phyloP scores from a whole-genome alignment of 2,888 invertebrate genomes.

The Eucriotettix oculatus region DNA sequence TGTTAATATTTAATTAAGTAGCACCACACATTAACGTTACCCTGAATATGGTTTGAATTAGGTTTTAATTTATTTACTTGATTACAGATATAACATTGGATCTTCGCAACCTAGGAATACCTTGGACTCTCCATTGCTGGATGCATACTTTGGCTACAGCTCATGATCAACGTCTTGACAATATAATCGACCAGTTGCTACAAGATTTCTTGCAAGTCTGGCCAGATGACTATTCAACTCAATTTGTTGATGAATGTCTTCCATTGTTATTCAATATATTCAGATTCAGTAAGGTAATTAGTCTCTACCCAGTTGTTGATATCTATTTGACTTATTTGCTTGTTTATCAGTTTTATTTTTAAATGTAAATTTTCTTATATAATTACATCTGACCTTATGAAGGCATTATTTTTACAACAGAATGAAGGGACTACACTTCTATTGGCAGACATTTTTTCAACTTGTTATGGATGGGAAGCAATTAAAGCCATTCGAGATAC shows the following conservation, averaged over 20 bases:
- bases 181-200: slow-evolving; percentile 71
- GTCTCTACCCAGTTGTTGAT: not conserved
- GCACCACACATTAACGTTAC: too few relatives aligned
- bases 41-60: not conserved
- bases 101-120: slow-evolving; percentile 66
- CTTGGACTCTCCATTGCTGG: slow-evolving; percentile 89
- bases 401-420: slow-evolving; percentile 26
- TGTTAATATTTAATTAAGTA: too few relatives aligned
- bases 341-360: too few relatives aligned
- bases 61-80: not conserved
- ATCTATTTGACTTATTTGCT: not conserved
- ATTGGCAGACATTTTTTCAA: slow-evolving; percentile 76
- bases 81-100: slow-evolving; percentile 68
- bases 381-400: not conserved
- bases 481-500: slow-evolving; percentile 59
- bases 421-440: slow-evolving; percentile 78
- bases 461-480: slow-evolving; percentile 74
- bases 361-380: not conserved
- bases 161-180: slow-evolving; percentile 65
- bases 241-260: slow-evolving; percentile 79
- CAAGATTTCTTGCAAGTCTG: slow-evolving; percentile 84
- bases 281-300: slow-evolving; percentile 64
- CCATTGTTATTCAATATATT: slow-evolving; percentile 80
- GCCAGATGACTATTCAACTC: slow-evolving; percentile 74
- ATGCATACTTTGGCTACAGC: slow-evolving; percentile 76